Evolutionary conservation across 2,888 invertebrate species (phyloP).

Genomic region (Drosophila picticornis): DNA sequence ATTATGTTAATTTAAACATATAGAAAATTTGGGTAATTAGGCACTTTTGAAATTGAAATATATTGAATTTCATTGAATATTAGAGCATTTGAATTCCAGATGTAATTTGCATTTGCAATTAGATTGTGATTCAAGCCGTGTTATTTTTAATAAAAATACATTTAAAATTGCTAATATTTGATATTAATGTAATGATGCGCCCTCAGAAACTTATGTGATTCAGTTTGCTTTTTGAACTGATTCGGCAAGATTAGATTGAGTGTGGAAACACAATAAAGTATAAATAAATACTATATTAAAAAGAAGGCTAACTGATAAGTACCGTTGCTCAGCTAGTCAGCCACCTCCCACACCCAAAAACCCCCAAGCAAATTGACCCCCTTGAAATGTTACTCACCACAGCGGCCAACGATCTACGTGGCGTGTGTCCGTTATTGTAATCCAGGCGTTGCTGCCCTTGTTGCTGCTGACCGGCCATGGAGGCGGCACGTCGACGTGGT

Average conservation of each 20-base stretch:
- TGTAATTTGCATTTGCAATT: not conserved
- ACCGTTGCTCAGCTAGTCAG: not conserved
- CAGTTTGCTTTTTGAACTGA: conserved; percentile 35
- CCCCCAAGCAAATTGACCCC: not conserved
- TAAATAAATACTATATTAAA: conserved; percentile 20
- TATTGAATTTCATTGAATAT: not conserved
- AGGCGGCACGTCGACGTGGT: conserved; percentile 83
- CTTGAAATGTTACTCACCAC: conserved; percentile 71
- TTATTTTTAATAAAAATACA: not conserved
- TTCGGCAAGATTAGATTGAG: conserved; percentile 64
- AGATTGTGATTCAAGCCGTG: not conserved
- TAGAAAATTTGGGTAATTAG: not conserved
- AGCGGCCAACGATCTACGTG: conserved; percentile 83
- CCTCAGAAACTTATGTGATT: not conserved
- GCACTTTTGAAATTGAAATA: not conserved
- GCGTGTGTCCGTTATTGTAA: conserved; percentile 78
- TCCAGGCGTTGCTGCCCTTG: conserved; percentile 74
- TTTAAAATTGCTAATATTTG: not conserved
- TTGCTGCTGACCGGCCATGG: conserved; percentile 78
- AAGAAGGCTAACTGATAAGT: conserved; percentile 49
- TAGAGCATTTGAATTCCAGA: not conserved
- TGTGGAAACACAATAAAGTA: conserved; percentile 45
- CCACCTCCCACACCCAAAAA: conserved; percentile 5
- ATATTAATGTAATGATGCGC: not conserved
- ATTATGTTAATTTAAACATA: not conserved